Conservation (phyloP, 2,113 vertebrate species). For the Origma solitaria region DNA sequence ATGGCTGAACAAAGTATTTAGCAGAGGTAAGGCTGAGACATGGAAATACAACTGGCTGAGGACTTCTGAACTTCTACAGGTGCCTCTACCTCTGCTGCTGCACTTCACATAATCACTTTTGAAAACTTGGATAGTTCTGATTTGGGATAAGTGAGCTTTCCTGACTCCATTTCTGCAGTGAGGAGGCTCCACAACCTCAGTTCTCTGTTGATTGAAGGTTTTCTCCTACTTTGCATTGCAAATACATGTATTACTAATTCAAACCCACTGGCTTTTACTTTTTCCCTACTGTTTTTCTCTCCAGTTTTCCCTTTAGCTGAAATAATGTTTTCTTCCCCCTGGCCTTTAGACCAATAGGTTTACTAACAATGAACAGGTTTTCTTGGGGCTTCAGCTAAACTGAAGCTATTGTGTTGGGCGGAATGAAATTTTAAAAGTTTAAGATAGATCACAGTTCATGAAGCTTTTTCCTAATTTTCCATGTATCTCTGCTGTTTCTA, state of each 20-base stretch:
- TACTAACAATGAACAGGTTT: background rate
- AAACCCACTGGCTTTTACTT: background rate
- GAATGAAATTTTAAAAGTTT: background rate
- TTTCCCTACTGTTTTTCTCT: background rate
- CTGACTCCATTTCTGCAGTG: background rate
- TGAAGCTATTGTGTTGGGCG: background rate
- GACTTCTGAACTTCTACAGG: background rate
- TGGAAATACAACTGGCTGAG: background rate
- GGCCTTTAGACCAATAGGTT: background rate
- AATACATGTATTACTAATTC: background rate
- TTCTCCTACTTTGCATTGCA: background rate
- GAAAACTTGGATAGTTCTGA: background rate
- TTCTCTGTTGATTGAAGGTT: background rate
- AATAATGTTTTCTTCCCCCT: background rate
- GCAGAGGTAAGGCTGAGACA: background rate
- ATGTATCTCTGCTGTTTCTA: fast-evolving
- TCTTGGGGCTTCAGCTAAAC: background rate
- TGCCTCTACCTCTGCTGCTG: background rate
- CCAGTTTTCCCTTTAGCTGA: background rate
- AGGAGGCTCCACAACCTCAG: background rate
- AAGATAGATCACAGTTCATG: background rate
- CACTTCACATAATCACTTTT: background rate
- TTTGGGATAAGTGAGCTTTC: background rate
- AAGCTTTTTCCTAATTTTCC: background rate
- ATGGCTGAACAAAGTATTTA: background rate